Percentiles rank a stretch among this genome's conserved stretches.
Conservation (phyloP, 2,113 vertebrate species). For the Scalopus aquaticus region DNA sequence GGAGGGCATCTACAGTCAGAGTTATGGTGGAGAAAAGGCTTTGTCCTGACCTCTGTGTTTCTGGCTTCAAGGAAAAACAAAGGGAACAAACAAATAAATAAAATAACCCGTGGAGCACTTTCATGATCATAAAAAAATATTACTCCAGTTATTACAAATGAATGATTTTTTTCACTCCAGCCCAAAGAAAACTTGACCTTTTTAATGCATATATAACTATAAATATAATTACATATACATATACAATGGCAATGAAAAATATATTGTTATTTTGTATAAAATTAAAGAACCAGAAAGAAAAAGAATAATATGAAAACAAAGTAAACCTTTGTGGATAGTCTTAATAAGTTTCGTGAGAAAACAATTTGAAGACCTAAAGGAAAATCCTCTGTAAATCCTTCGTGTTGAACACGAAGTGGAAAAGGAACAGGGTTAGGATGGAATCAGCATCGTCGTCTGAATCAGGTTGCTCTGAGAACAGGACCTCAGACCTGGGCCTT, state of each 20-base stretch:
- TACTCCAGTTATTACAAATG: not conserved
- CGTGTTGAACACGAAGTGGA: not conserved
- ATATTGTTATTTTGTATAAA: not conserved
- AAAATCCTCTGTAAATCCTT: not conserved
- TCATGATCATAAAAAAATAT: not conserved
- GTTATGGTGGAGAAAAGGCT: not conserved
- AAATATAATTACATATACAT: not conserved
- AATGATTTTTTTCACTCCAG: not conserved
- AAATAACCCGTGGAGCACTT: not conserved
- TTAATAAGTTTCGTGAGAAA: not conserved
- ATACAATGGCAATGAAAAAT: not conserved
- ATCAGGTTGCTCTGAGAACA: not conserved
- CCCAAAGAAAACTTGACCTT: not conserved
- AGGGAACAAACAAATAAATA: not conserved
- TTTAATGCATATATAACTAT: not conserved
- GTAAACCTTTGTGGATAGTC: not conserved
- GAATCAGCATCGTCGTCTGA: not conserved
- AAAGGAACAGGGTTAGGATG: not conserved
- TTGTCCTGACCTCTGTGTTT: not conserved
- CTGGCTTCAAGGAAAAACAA: not conserved
- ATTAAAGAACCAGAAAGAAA: not conserved
- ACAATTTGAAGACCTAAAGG: not conserved
- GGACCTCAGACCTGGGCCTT: not conserved
- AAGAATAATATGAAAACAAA: not conserved
- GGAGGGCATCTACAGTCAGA: not conserved